Evolutionary conservation across 2,113 vertebrate genomes (phyloP).

Genomic region (Gymnocephalus cernua): DNA sequence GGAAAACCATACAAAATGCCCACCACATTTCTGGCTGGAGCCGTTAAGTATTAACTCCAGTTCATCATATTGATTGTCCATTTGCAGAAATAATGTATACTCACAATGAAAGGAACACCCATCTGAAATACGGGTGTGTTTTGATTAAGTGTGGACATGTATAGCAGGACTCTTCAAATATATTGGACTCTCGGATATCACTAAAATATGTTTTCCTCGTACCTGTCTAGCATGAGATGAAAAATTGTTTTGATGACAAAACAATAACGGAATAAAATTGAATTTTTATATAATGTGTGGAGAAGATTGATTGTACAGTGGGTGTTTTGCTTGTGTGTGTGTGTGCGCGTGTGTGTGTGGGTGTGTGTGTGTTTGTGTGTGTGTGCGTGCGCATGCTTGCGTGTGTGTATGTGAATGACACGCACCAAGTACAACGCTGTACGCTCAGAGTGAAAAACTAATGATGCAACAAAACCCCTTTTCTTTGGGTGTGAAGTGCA

Average conservation of each 20-base stretch:
- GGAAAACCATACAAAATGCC: constrained; percentile 35
- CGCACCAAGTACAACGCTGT: not conserved
- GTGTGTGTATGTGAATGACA: not conserved
- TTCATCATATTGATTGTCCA: constrained; percentile 49
- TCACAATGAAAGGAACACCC: constrained; percentile 19
- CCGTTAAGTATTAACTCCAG: constrained; percentile 22
- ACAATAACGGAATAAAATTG: constrained; percentile 41
- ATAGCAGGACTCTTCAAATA: constrained; percentile 25
- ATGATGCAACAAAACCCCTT: not conserved
- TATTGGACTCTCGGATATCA: not conserved
- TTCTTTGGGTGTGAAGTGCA: not conserved
- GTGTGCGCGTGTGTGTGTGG: not conserved
- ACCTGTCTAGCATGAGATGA: constrained; percentile 20
- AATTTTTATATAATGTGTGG: constrained; percentile 28
- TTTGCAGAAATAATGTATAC: constrained; percentile 33
- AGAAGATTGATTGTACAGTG: constrained; percentile 13
- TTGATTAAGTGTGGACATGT: constrained; percentile 20
- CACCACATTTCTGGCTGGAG: constrained; percentile 20
- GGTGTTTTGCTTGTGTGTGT: not conserved
- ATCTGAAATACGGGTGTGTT: constrained; percentile 15
- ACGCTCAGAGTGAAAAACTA: not conserved
- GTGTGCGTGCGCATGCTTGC: not conserved
- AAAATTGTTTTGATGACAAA: constrained; percentile 33
- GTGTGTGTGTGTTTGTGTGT: not conserved
- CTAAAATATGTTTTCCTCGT: constrained; percentile 6